Percentiles rank a stretch among this genome's conserved stretches.
Conservation (phyloP, 2,113 vertebrate species). For the Argyrosomus japonicus region DNA sequence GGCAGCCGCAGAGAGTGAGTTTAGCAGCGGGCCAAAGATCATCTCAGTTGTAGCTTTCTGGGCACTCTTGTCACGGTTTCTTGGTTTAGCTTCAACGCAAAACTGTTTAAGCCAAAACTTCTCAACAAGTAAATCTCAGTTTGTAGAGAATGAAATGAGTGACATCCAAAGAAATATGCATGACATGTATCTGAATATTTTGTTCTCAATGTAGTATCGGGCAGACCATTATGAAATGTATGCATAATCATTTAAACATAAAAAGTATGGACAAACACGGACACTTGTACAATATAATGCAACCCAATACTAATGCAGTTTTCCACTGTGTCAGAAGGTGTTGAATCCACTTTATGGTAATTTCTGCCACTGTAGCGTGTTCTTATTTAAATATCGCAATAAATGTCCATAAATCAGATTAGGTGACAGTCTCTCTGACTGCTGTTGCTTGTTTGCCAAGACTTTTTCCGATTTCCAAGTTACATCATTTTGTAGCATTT, state of each 20-base stretch:
- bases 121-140: conserved; percentile 10
- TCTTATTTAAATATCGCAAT: neutral
- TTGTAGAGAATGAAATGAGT: neutral
- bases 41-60: neutral
- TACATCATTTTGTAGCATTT: conserved; percentile 11
- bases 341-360: neutral
- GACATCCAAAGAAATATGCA: neutral
- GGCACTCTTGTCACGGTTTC: conserved; percentile 29
- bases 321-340: neutral
- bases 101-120: conserved; percentile 24
- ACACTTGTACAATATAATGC: neutral
- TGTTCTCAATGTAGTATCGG: neutral
- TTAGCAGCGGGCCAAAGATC: conserved; percentile 21
- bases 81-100: conserved; percentile 26
- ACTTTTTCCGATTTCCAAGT: neutral
- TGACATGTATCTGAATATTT: neutral
- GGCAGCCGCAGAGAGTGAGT: conserved; percentile 18
- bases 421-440: conserved; percentile 1
- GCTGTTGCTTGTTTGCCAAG: neutral
- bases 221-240: neutral
- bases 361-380: neutral
- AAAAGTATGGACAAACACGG: neutral
- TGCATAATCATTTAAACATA: neutral
- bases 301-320: neutral
- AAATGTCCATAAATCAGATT: neutral